Base-by-base conservation (phyloP, 2,888 invertebrate species). In the Zygaena filipendulae region DNA sequence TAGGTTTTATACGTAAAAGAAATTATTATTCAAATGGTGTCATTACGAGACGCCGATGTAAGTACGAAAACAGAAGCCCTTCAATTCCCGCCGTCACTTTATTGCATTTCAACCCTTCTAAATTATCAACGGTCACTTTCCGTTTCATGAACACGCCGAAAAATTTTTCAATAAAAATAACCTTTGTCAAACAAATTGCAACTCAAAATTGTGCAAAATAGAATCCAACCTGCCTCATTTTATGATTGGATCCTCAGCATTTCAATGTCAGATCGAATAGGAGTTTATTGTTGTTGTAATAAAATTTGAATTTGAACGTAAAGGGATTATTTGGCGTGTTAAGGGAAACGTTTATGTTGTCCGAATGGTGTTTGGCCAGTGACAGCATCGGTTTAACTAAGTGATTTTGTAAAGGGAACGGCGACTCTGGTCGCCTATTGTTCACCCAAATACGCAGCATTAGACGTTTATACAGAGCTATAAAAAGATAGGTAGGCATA, bases 81-180 rank as follows among this genome's bases (percentile, higher is more conserved):
- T 39, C 37, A 32, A 45, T 46, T 45, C 47, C 43, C 43, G 38
- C 30, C 36, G 43, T 29, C 41, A 43, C 33, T 49, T 49, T 49
- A 55, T 57, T 52, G 50, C 50, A 49, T 48, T 42, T 45, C 50
- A 46, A 56, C 61, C 63, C 60, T 55, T 49, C 42, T 44, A 53
- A 56, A 66, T 68, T 68, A 63, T 53, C 50, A 51, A 54, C 58
- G 66, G 67, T 63, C 66, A 66, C 56, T 62, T 62, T 57, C 55
- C 54, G 51, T 49, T 54, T 56, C 52, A 51, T 59, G 58, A 63
- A 59, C 47, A 52, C 42, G 41, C 49, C 47, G 52, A 56, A 58
- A n/a, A n/a, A n/a, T n/a, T 54, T 51, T 55, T 52, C 50, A 40
- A 51, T 43, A 34, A 27, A 36, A 30, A n/a, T n/a, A n/a, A n/a